These are phyloP conservation scores for Catharus bicknelli DNA, from an alignment of 2,113 vertebrate species.

Conservation along the genomic window DNA sequence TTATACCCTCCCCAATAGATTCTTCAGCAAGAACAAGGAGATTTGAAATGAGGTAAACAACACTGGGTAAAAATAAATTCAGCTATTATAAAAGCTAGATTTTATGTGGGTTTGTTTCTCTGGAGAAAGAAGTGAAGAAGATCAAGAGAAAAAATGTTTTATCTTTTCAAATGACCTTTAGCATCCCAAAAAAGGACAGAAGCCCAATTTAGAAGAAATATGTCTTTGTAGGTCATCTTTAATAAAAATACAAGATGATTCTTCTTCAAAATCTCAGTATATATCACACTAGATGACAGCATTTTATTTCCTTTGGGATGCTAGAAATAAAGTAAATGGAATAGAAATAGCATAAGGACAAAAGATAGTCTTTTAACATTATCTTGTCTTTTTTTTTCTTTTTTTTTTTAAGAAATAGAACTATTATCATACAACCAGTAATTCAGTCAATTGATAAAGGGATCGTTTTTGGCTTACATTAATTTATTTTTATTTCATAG, in stretches of 20 bases:
- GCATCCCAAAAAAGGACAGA: not conserved
- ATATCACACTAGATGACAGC: constrained; percentile 33
- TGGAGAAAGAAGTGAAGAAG: not conserved
- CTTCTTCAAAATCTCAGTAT: constrained; percentile 12
- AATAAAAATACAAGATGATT: constrained; percentile 29
- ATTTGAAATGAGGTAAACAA: not conserved
- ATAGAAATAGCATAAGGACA: constrained; percentile 62
- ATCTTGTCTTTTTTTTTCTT: not conserved
- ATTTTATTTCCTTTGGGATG: constrained; percentile 39
- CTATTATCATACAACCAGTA: not conserved
- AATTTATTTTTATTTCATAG: not conserved
- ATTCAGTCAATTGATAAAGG: not conserved
- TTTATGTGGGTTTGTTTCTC: not conserved
- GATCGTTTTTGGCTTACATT: not conserved
- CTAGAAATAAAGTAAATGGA: constrained; percentile 50
- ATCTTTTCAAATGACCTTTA: constrained; percentile 24
- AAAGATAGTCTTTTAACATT: not conserved
- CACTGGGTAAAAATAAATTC: not conserved
- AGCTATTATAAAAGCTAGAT: not conserved
- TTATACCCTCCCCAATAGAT: not conserved
- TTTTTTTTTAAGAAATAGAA: not conserved
- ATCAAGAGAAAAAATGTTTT: not conserved
- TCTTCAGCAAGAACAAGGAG: not conserved
- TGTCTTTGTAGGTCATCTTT: constrained; percentile 34
- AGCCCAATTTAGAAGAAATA: constrained; percentile 28